Base-by-base conservation (phyloP, 2,888 invertebrate species). In the Ichneumon xanthorius region DNA sequence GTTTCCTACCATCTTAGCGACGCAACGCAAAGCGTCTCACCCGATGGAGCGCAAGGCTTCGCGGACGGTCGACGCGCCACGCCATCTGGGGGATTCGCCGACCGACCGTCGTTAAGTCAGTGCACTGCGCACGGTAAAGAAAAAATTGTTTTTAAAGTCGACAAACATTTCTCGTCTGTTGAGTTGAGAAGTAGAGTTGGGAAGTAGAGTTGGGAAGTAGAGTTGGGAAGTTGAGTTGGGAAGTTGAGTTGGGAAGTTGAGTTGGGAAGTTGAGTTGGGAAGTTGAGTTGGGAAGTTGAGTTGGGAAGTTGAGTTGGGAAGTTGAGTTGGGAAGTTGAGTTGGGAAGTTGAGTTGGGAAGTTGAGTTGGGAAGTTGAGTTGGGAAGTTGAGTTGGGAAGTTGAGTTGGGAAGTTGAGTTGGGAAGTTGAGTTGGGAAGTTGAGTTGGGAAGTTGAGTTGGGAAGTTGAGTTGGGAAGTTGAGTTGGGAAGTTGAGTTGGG, bases 1-100 rank as follows among this genome's bases (percentile, higher is more conserved):
- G 78, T 63, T 79, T 75, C 16, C 75, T 75, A 53, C 68, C 19
- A 26, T 45, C 22, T 67, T 67, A 30, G 58, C 55, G 58, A 19
- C 11, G 19, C 6, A 14, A 14, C 11, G 48, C 2, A 0, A 4
- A 61, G 45, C 61, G 11, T 33, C 33, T 14, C 30, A n/a, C 1
- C 4, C n/a, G 61, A 63, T 33, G 30, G 30, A 4, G 33, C 14
- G 33, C n/a, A n/a, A 16, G n/a, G n/a, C 45, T 33, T 11, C 11
- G 9, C 26, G 30, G 7, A 16, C 16, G n/a, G 9, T 40, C 1
- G 4, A 75, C 7, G 9, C 53, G 3, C 22, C 45, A 19, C 80
- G 73, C 73, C 67, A 67, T 68, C 73, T 80, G 19, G 19, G 4
- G 81, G 68, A 53, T 63, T 48, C 37, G 11, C 5, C 22, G 9